Conservation (phyloP, 53 echinoderm and acorn worm species). For the Crossaster papposus region DNA sequence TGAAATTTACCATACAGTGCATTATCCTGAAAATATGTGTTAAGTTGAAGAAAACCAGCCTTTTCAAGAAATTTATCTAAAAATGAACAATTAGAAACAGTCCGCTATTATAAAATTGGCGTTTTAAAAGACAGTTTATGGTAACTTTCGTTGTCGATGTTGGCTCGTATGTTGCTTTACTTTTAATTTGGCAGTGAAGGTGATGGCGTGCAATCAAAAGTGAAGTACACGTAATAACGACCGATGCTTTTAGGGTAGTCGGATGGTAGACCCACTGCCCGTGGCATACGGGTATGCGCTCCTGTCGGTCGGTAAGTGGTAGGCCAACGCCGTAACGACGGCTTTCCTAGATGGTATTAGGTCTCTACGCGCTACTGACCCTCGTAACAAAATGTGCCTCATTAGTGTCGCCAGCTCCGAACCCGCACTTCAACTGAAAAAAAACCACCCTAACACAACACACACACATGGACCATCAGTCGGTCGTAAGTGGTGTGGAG, state of each 20-base stretch:
- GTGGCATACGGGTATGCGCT: constrained; percentile 26
- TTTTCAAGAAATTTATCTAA: no score
- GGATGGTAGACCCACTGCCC: constrained; percentile 24
- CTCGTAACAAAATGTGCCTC: constrained; percentile 32
- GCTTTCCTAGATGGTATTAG: neutral
- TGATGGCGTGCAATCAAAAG: neutral
- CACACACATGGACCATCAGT: constrained; percentile 33
- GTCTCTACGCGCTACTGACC: neutral
- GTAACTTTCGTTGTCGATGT: no score
- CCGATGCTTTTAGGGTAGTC: neutral
- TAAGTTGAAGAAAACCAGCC: no score
- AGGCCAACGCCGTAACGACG: neutral
- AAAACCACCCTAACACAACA: neutral
- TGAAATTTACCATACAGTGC: no score
- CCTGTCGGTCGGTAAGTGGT: constrained; percentile 31
- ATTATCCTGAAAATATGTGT: no score
- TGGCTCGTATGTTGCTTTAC: no score
- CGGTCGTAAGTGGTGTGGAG: constrained; percentile 16
- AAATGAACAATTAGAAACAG: no score
- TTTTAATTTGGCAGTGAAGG: no score
- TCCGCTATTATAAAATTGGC: no score
- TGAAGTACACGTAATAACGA: neutral
- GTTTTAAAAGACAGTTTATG: no score
- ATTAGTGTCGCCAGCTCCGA: constrained; percentile 1
- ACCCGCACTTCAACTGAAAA: neutral